These are phyloP conservation scores for Synergus itoensis DNA, from an alignment of 2,888 invertebrate genomes.

Conservation along the genomic window DNA sequence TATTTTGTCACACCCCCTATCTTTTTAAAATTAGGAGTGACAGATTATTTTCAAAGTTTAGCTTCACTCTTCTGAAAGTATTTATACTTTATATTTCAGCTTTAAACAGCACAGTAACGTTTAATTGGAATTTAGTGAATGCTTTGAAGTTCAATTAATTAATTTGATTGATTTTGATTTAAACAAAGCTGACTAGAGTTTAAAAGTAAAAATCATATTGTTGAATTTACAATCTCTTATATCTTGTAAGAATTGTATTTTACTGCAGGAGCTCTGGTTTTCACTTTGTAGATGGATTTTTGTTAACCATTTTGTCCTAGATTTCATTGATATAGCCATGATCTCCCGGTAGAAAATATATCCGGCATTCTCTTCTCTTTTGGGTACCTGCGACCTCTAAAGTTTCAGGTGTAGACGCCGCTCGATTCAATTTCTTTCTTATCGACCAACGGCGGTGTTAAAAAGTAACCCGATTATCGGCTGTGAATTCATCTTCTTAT, in stretches of 20 bases:
- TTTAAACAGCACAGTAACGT: too few relatives aligned
- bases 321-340: background rate
- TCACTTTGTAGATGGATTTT: background rate
- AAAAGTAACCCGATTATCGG: conserved; percentile 45
- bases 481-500: conserved; percentile 12
- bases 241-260: background rate
- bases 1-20: too few relatives aligned
- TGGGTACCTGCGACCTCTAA: conserved; percentile 7
- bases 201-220: background rate
- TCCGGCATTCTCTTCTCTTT: conserved; percentile 39
- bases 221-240: too few relatives aligned
- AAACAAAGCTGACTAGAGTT: too few relatives aligned
- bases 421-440: conserved; percentile 14
- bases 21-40: too few relatives aligned
- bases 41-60: too few relatives aligned
- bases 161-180: too few relatives aligned
- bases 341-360: background rate
- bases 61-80: too few relatives aligned
- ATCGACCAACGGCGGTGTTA: conserved; percentile 12
- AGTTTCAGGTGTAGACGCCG: conserved; percentile 13
- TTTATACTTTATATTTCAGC: too few relatives aligned
- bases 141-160: too few relatives aligned
- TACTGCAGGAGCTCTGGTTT: background rate
- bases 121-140: too few relatives aligned
- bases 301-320: conserved; percentile 1